Conservation (phyloP, 2,888 invertebrate species). For the Norana najaformis region DNA sequence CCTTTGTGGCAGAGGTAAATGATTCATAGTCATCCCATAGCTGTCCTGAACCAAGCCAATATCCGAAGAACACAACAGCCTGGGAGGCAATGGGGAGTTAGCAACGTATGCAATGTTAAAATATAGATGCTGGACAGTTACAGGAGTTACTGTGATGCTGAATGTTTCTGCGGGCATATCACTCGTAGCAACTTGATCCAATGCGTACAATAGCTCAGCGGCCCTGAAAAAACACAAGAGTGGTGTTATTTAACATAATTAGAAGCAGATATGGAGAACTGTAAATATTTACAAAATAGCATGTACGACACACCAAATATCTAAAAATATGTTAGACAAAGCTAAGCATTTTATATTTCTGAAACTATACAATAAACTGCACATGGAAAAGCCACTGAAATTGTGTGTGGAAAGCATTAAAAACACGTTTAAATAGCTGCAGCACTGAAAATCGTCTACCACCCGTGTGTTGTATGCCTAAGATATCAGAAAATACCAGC, state of each 20-base stretch:
- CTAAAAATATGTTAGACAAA: background rate
- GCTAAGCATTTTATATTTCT: background rate
- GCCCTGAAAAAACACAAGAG: conserved; percentile 63
- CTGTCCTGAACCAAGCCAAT: background rate
- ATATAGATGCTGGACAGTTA: background rate
- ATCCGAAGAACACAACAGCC: background rate
- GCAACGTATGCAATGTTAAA: background rate
- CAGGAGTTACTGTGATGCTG: background rate
- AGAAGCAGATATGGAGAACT: background rate
- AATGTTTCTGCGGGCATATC: background rate
- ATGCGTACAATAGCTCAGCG: conserved; percentile 79
- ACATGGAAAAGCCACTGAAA: no score
- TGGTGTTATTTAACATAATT: background rate
- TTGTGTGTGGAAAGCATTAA: no score
- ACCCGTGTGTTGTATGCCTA: no score
- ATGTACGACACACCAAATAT: background rate
- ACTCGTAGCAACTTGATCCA: conserved; percentile 69
- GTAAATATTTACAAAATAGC: background rate
- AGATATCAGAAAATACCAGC: no score
- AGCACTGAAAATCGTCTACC: no score
- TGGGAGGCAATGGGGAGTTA: background rate
- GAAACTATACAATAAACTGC: no score
- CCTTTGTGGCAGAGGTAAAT: no score
- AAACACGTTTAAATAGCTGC: no score
- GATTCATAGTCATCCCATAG: no score